These are phyloP conservation scores for Ia io DNA, from an alignment of 2,113 vertebrate species.

Conservation along the genomic window DNA sequence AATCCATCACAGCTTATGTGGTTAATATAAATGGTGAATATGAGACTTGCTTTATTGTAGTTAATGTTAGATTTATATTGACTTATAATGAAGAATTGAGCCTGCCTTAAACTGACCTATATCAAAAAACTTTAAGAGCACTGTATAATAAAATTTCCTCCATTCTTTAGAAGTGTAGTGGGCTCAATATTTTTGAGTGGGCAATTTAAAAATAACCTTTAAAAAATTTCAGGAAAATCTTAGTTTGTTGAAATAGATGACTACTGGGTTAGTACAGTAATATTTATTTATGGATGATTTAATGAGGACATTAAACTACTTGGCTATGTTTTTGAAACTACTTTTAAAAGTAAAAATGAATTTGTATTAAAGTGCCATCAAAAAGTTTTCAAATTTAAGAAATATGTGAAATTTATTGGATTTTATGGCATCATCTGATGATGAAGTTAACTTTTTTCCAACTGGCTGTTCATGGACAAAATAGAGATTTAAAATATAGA, in stretches of 20 bases:
- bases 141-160: neutral
- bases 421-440: neutral
- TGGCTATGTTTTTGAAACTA: constrained; percentile 52
- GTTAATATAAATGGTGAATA: neutral
- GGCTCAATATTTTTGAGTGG: neutral
- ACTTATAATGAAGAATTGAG: neutral
- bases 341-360: constrained; percentile 30
- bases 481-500: neutral
- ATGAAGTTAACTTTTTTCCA: neutral
- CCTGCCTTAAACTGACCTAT: neutral
- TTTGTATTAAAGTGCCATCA: neutral
- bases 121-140: neutral
- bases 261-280: constrained; percentile 47
- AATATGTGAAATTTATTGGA: neutral
- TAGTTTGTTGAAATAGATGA: neutral
- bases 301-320: constrained; percentile 66
- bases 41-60: neutral
- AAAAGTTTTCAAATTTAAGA: constrained; percentile 1
- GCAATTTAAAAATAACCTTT: neutral
- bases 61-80: constrained; percentile 2
- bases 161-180: neutral
- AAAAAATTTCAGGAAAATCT: neutral
- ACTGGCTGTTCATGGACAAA: neutral
- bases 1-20: neutral
- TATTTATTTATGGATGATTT: constrained; percentile 59